These are phyloP conservation scores for Barypeithes pellucidus DNA, from an alignment of 2,888 invertebrate genomes.

Conservation along the genomic window DNA sequence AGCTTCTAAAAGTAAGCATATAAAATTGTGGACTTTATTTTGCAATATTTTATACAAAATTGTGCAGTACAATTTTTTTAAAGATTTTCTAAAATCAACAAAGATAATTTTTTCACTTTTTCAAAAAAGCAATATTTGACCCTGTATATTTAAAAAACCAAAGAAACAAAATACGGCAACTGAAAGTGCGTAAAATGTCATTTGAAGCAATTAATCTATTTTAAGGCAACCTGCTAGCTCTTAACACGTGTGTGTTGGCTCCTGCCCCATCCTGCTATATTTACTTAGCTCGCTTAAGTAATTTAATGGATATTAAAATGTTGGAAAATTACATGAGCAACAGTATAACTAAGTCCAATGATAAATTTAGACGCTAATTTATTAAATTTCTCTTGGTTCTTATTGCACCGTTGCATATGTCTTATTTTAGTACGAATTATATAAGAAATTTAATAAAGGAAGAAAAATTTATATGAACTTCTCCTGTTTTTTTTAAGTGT, in stretches of 20 bases:
- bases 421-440: slow-evolving; percentile 34
- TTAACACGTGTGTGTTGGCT: slow-evolving; percentile 52
- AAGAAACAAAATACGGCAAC: slow-evolving; percentile 42
- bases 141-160: slow-evolving; percentile 21
- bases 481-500: not conserved
- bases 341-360: slow-evolving; percentile 40
- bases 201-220: slow-evolving; percentile 53
- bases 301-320: slow-evolving; percentile 51
- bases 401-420: slow-evolving; percentile 39
- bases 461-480: not conserved
- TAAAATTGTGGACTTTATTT: no score
- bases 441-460: not conserved
- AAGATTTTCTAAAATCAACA: no score
- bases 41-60: no score
- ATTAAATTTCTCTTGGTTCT: slow-evolving; percentile 37
- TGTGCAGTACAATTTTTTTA: no score
- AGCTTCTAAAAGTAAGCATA: no score
- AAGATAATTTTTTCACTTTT: no score
- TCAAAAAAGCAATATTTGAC: not conserved
- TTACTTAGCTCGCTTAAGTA: slow-evolving; percentile 41
- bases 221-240: slow-evolving; percentile 54
- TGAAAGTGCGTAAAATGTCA: slow-evolving; percentile 49
- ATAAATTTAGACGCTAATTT: slow-evolving; percentile 49
- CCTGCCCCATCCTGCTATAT: slow-evolving; percentile 50
- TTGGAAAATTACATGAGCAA: slow-evolving; percentile 53